Base-by-base conservation (phyloP, 2,113 vertebrate genomes). In the Nothoprocta perdicaria region DNA sequence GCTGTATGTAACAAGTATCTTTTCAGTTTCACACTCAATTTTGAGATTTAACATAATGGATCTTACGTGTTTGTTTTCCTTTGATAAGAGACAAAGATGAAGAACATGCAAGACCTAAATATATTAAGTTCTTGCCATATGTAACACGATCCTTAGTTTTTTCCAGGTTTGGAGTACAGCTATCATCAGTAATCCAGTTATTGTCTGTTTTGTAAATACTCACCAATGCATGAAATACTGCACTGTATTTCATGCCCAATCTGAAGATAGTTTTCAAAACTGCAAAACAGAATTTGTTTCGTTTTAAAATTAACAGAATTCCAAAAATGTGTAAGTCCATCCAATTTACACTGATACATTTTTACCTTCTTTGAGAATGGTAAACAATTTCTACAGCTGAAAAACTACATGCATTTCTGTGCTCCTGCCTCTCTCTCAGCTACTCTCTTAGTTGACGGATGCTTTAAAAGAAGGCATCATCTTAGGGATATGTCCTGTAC, bases 231-330 rank as follows among this genome's bases (percentile, higher is more conserved):
- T 53, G 6, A 43, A 67, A 33, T 46, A 19, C 16, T 22, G 41
- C 17, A 16, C 29, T 53, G 14, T 26, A 71, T 77, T 66, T 90
- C 40, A 38, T 26, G 9, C 12, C 14, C 2, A 80, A 7, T 52
- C 8, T 6, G 10, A 4, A 2, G 4, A 8, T 62, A 62, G 50
- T 50, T 31, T 10, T 0, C 19, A 62, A 81, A 84, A 60, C 52
- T 2, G 21, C 48, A 48, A 48, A 48, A 48, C 11, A 73, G 67
- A 21, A 15, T 8, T 6, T 0, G 0, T 46, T 84, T 79, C 1
- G 50, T 63, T 76, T 88, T 31, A 68, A 18, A 73, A 61, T 65
- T 73, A 2, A 4, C 82, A 9, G 46, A 65, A 46, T 61, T 83
- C 17, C 10, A 17, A 68, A 11, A 46, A 57, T 38, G 48, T 41